These are phyloP conservation scores for Myopa testacea DNA, from an alignment of 2,888 invertebrate genomes.

Conservation along the genomic window DNA sequence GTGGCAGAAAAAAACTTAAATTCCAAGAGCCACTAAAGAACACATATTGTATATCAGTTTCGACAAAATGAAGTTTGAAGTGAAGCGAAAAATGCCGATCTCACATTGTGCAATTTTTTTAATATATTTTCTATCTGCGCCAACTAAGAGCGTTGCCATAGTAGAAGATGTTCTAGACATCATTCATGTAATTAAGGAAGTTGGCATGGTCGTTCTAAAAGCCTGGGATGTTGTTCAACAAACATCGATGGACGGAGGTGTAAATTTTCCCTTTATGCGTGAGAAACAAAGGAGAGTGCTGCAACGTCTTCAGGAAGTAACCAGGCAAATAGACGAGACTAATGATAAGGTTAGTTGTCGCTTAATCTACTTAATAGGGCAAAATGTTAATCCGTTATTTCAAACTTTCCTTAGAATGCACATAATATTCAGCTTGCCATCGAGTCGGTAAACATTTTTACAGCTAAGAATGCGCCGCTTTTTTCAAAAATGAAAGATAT, in stretches of 20 bases:
- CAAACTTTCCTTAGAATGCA: slow-evolving; percentile 54
- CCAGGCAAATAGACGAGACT: slow-evolving; percentile 65
- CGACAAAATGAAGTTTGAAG: slow-evolving; percentile 29
- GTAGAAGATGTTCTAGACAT: slow-evolving; percentile 75
- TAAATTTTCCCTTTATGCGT: slow-evolving; percentile 73
- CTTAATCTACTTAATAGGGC: background rate
- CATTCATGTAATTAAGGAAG: slow-evolving; percentile 72
- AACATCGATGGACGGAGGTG: slow-evolving; percentile 70
- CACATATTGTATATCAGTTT: background rate
- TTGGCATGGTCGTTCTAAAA: slow-evolving; percentile 72
- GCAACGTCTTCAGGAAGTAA: slow-evolving; percentile 68
- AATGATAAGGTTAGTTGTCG: slow-evolving; percentile 60
- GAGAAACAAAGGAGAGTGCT: slow-evolving; percentile 75
- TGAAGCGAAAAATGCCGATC: background rate
- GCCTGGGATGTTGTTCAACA: slow-evolving; percentile 76
- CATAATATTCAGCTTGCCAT: slow-evolving; percentile 63
- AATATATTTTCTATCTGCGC: slow-evolving; percentile 39
- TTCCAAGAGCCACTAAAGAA: background rate
- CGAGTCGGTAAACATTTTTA: slow-evolving; percentile 61
- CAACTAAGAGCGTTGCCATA: slow-evolving; percentile 66
- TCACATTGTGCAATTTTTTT: slow-evolving; percentile 24
- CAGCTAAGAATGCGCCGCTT: slow-evolving; percentile 69
- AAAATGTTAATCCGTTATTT: background rate
- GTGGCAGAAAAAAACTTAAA: background rate
- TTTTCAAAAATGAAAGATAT: slow-evolving; percentile 75